phyloP scores from a whole-genome alignment of 1,140 invertebrate genomes.

The Drosophila auraria region DNA sequence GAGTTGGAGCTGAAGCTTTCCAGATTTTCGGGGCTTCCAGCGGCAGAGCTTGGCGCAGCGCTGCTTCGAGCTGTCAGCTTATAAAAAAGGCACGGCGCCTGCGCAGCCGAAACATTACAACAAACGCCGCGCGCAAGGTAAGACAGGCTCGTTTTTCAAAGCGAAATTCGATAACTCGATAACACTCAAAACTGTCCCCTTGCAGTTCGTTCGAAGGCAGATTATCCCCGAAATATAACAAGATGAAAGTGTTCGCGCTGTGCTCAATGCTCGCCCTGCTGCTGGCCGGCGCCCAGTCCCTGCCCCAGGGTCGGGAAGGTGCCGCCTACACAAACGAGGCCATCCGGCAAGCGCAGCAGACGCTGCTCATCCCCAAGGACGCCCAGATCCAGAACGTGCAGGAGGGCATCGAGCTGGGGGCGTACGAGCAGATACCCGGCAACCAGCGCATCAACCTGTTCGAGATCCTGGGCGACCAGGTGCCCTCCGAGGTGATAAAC shows the following conservation, averaged over 20 bases:
- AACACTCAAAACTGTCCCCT: neutral
- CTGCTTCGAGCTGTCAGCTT: constrained; percentile 56
- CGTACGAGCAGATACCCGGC: constrained; percentile 93
- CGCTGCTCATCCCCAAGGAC: constrained; percentile 92
- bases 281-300: constrained; percentile 86
- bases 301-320: constrained; percentile 90
- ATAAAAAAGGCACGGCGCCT: constrained; percentile 71
- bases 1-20: constrained; percentile 39
- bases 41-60: constrained; percentile 25
- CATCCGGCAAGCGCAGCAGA: constrained; percentile 93
- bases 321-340: constrained; percentile 93
- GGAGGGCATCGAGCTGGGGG: constrained; percentile 93
- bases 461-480: constrained; percentile 92
- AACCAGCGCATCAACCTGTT: constrained; percentile 93
- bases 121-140: constrained; percentile 76
- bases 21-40: constrained; percentile 74
- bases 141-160: constrained; percentile 41
- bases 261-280: constrained; percentile 80
- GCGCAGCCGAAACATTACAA: constrained; percentile 77
- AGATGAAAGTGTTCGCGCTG: constrained; percentile 85
- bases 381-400: constrained; percentile 93
- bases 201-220: constrained; percentile 14
- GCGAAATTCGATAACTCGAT: neutral
- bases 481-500: constrained; percentile 94
- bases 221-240: constrained; percentile 28